Evolutionary conservation across 2,797 vertebrate species (phyloP).

Genomic region (Trachops cirrhosus): DNA sequence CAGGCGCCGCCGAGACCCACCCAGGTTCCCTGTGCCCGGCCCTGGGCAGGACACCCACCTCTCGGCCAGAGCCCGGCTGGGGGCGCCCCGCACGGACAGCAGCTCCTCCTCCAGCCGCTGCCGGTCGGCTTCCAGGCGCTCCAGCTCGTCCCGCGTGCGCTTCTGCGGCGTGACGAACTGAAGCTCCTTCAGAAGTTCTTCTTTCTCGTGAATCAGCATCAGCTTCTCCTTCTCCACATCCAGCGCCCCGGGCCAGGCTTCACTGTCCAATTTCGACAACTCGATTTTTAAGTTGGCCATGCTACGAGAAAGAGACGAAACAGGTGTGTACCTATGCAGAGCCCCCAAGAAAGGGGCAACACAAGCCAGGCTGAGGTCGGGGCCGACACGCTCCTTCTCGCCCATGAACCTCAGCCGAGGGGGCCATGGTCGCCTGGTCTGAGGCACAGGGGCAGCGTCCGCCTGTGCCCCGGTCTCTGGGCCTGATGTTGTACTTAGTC

Average conservation of each 20-base stretch:
- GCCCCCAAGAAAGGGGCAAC: not conserved
- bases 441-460: rapidly evolving
- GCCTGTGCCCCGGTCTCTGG: rapidly evolving
- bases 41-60: constrained; percentile 77
- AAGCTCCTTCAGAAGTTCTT: constrained; percentile 89
- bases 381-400: not conserved
- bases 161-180: constrained; percentile 86
- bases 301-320: constrained; percentile 76
- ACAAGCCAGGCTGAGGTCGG: not conserved
- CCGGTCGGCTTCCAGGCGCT: constrained; percentile 84
- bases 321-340: not conserved
- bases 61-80: constrained; percentile 85
- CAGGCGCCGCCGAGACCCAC: constrained; percentile 37
- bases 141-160: constrained; percentile 83
- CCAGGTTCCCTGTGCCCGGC: not conserved
- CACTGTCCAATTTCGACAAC: constrained; percentile 86
- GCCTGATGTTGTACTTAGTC: not conserved
- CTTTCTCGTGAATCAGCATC: constrained; percentile 88
- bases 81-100: constrained; percentile 79
- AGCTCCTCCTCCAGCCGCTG: constrained; percentile 87
- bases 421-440: rapidly evolving
- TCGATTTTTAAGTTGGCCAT: constrained; percentile 91
- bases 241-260: constrained; percentile 87
- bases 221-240: constrained; percentile 88
- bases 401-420: not conserved